phyloP scores from a whole-genome alignment of 1,140 invertebrate species.

The Triops longicaudatus region DNA sequence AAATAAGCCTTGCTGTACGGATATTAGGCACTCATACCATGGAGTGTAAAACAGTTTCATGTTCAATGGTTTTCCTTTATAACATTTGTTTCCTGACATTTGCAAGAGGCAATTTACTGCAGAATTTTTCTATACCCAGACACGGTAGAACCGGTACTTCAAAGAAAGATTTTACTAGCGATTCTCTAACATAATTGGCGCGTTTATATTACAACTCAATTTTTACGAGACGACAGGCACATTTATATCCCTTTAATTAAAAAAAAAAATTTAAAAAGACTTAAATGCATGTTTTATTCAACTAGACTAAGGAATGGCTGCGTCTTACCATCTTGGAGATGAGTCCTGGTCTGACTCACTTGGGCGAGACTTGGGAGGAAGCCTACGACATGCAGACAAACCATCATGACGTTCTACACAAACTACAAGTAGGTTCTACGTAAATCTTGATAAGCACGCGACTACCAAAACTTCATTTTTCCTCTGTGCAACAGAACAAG shows the following conservation, averaged over 20 bases:
- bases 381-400: slow-evolving; percentile 61
- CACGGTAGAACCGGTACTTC: too few species aligned
- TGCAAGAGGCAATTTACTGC: too few species aligned
- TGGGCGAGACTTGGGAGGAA: slow-evolving; percentile 67
- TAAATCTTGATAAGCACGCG: not conserved
- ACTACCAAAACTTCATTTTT: not conserved
- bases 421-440: slow-evolving; percentile 59
- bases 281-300: slow-evolving; percentile 27
- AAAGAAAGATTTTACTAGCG: too few species aligned
- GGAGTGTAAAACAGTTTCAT: too few species aligned
- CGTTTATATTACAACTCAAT: too few species aligned
- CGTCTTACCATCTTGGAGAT: slow-evolving; percentile 78
- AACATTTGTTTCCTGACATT: too few species aligned
- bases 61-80: too few species aligned
- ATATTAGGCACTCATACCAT: too few species aligned
- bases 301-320: slow-evolving; percentile 71
- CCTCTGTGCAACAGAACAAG: slow-evolving; percentile 56
- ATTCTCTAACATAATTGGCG: too few species aligned
- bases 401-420: slow-evolving; percentile 72
- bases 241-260: not conserved
- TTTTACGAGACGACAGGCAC: too few species aligned
- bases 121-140: too few species aligned
- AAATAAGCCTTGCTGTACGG: too few species aligned
- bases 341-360: slow-evolving; percentile 68
- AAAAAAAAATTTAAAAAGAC: not conserved